These are phyloP conservation scores for Brienomyrus brachyistius DNA, from an alignment of 2,113 vertebrate genomes.

Conservation along the genomic window DNA sequence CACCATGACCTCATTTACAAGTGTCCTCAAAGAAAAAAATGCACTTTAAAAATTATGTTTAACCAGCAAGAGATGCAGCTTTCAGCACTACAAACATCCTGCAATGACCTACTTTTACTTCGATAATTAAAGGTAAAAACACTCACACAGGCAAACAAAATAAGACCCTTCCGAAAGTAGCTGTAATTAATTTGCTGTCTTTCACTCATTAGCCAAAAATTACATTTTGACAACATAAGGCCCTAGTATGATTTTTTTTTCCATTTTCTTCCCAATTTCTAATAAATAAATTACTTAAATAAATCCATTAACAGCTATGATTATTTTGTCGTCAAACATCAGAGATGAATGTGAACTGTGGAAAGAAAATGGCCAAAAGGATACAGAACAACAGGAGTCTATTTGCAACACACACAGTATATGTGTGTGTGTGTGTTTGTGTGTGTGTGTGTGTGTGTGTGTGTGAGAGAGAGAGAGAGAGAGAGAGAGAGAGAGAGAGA, in stretches of 20 bases:
- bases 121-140: background rate
- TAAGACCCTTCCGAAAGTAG: background rate
- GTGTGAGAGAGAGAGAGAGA: background rate
- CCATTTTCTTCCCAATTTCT: background rate
- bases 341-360: background rate
- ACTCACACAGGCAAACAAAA: background rate
- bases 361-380: background rate
- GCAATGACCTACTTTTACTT: background rate
- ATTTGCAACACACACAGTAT: background rate
- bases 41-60: background rate
- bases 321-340: background rate
- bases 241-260: background rate
- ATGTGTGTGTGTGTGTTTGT: background rate
- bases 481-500: background rate
- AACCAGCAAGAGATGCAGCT: background rate
- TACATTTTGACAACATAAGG: background rate
- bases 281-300: background rate
- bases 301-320: background rate
- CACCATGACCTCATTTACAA: background rate
- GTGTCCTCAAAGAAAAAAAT: background rate
- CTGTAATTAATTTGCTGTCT: background rate
- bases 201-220: background rate
- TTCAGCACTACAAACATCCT: background rate
- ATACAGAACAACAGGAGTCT: background rate
- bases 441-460: background rate